phyloP scores from a whole-genome alignment of 2,113 vertebrate species.

The Lagenorhynchus albirostris region DNA sequence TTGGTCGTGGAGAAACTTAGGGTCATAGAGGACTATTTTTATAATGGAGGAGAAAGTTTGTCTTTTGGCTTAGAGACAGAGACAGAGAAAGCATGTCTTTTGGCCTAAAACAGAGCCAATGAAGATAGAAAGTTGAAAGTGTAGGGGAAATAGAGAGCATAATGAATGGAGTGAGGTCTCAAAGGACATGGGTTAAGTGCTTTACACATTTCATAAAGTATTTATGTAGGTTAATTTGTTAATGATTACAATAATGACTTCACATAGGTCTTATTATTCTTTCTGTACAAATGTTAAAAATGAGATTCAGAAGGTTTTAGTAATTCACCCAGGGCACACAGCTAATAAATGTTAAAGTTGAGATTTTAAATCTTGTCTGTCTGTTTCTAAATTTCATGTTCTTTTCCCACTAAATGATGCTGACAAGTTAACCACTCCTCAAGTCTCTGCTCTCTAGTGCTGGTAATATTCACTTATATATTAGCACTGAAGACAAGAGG shows the following conservation, averaged over 20 bases:
- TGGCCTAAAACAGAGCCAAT: neutral
- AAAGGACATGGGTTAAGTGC: neutral
- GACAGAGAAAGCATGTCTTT: neutral
- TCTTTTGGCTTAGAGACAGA: neutral
- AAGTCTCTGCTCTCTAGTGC: neutral
- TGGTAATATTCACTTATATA: neutral
- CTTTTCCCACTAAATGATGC: neutral
- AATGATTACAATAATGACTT: neutral
- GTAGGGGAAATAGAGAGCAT: neutral
- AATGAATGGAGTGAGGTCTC: neutral
- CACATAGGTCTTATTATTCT: neutral
- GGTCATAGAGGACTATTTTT: neutral
- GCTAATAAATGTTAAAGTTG: constrained; percentile 17
- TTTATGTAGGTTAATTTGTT: neutral
- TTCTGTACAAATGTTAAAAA: neutral
- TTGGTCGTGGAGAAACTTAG: neutral
- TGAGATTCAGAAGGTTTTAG: constrained; percentile 40
- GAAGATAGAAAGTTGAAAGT: neutral
- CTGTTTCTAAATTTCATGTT: neutral
- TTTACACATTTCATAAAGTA: neutral
- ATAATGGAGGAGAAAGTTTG: neutral
- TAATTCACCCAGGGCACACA: neutral
- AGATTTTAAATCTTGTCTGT: constrained; percentile 25
- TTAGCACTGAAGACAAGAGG: neutral
- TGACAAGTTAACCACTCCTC: neutral